phyloP scores from a whole-genome alignment of 2,888 invertebrate species.

The Mythimna ferrago region DNA sequence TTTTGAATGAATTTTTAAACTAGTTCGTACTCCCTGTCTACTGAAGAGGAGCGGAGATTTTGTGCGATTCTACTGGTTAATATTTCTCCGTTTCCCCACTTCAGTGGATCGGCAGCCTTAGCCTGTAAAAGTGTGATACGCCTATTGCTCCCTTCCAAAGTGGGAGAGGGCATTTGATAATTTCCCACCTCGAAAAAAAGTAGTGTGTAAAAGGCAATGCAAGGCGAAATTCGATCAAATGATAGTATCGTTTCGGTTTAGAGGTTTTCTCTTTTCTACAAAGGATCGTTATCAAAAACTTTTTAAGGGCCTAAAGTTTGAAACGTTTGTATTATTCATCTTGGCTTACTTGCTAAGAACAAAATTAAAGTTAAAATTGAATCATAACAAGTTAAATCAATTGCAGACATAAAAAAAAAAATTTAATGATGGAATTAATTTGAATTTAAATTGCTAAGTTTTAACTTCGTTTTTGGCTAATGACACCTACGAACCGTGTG shows the following conservation, averaged over 20 bases:
- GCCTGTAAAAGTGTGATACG: too few species aligned
- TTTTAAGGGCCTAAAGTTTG: conserved; percentile 30
- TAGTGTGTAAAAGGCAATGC: not conserved
- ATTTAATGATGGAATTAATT: not conserved
- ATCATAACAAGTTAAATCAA: not conserved
- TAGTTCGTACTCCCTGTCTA: too few species aligned
- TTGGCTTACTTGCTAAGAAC: conserved; percentile 3
- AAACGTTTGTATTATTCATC: not conserved
- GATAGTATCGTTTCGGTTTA: not conserved
- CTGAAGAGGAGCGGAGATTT: too few species aligned
- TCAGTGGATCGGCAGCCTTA: too few species aligned
- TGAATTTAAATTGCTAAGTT: not conserved
- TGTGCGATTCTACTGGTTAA: too few species aligned
- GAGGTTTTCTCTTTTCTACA: not conserved
- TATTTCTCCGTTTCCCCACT: too few species aligned
- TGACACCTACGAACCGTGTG: not conserved
- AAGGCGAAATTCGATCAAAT: not conserved
- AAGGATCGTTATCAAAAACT: conserved; percentile 19
- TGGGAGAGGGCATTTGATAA: too few species aligned
- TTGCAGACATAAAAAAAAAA: not conserved
- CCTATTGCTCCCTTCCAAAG: too few species aligned
- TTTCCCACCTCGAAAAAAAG: too few species aligned
- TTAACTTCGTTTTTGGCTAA: not conserved
- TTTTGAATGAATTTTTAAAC: too few species aligned
- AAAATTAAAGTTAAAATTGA: conserved; percentile 1